Conservation (phyloP, 2,797 vertebrate species). For the Siniperca obscura region DNA sequence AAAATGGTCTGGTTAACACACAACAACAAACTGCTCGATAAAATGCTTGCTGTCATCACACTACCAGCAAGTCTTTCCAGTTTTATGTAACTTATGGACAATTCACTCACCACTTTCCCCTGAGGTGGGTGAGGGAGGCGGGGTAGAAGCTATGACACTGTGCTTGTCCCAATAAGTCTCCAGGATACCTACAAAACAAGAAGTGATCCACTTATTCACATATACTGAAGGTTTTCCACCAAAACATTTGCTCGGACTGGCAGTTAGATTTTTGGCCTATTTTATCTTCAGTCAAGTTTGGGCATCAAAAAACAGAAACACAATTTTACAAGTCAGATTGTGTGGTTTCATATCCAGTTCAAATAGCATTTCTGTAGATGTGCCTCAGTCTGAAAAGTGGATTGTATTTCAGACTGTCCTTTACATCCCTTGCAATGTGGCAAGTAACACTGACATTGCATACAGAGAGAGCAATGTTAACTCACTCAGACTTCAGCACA, state of each 20-base stretch:
- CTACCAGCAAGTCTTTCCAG: neutral
- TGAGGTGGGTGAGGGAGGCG: conserved; percentile 96
- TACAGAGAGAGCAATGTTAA: neutral
- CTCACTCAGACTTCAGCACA: neutral
- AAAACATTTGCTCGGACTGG: neutral
- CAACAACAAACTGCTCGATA: neutral
- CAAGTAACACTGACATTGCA: neutral
- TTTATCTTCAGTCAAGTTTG: neutral
- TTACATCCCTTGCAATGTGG: neutral
- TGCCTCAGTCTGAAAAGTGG: neutral
- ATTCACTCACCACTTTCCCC: conserved; percentile 91
- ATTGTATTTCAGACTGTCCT: neutral
- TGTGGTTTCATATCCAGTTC: neutral
- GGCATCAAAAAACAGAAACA: neutral
- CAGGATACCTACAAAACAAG: conserved; percentile 88
- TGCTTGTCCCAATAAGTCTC: conserved; percentile 99
- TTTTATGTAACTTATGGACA: neutral
- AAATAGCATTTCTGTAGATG: neutral
- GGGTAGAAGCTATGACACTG: conserved; percentile 94
- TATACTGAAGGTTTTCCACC: neutral
- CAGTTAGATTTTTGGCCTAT: neutral
- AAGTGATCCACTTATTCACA: conserved; percentile 2
- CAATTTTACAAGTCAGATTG: neutral
- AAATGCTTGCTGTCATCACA: neutral
- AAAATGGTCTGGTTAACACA: conserved; percentile 32